Conservation (phyloP, 2,113 vertebrate genomes). For the Chroicocephalus ridibundus region DNA sequence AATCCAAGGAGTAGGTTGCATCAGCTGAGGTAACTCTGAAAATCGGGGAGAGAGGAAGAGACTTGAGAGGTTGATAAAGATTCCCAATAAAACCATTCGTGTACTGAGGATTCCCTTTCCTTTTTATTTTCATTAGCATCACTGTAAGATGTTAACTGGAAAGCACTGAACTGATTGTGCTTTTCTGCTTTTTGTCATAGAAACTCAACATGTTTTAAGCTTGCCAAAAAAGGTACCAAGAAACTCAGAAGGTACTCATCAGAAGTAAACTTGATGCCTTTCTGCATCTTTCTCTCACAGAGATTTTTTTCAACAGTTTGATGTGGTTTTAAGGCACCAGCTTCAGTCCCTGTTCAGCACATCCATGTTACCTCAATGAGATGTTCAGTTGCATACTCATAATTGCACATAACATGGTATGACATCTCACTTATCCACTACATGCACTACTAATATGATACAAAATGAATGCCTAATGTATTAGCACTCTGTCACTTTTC, state of each 20-base stretch:
- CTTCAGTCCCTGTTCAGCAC: neutral
- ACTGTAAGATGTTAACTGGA: neutral
- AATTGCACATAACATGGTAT: neutral
- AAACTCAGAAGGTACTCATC: neutral
- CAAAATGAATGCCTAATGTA: constrained; percentile 48
- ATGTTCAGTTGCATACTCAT: neutral
- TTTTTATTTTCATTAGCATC: neutral
- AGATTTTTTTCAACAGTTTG: neutral
- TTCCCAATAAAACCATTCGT: neutral
- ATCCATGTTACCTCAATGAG: neutral
- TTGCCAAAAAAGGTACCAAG: neutral
- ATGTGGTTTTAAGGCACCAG: neutral
- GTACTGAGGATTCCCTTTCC: neutral
- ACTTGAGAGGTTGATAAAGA: neutral
- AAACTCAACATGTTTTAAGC: neutral
- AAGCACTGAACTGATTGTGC: neutral
- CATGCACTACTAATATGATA: constrained; percentile 42
- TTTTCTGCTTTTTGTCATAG: neutral
- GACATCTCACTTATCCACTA: constrained; percentile 41
- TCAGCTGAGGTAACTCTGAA: neutral
- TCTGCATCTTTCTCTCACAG: neutral
- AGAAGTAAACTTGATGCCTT: neutral
- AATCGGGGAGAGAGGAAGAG: neutral
- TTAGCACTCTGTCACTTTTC: constrained; percentile 65
- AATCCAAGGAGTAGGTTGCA: neutral